phyloP scores from a whole-genome alignment of 1,140 invertebrate species.

The Dendroctonus valens region DNA sequence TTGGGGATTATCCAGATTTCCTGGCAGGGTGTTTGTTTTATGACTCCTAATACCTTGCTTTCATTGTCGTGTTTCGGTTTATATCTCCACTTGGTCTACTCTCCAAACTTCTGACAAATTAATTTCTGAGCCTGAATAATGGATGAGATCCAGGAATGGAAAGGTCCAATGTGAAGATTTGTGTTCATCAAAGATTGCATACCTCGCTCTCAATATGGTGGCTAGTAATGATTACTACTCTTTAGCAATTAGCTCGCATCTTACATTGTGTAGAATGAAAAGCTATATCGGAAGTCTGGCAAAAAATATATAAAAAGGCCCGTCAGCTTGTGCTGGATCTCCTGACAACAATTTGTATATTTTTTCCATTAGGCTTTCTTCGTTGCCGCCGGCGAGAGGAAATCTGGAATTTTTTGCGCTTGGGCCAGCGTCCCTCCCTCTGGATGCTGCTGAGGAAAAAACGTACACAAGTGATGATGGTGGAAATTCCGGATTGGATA shows the following conservation, averaged over 20 bases:
- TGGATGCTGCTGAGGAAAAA: slow-evolving; percentile 23
- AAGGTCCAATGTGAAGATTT: no score
- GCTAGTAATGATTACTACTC: no score
- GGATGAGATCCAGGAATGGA: no score
- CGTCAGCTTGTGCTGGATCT: slow-evolving; percentile 12
- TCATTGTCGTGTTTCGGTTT: slow-evolving; percentile 2
- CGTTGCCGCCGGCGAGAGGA: slow-evolving; percentile 17
- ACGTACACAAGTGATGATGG: slow-evolving; percentile 19
- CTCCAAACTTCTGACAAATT: no score
- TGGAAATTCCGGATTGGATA: slow-evolving; percentile 13
- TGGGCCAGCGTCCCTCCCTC: slow-evolving; percentile 10
- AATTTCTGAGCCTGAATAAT: no score
- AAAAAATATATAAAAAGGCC: background rate
- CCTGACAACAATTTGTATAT: slow-evolving; percentile 32
- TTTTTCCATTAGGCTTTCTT: slow-evolving; percentile 31
- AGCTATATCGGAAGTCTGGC: background rate
- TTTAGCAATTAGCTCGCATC: background rate
- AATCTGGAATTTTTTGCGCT: slow-evolving; percentile 28
- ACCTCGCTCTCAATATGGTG: no score
- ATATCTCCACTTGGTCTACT: background rate
- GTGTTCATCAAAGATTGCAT: no score
- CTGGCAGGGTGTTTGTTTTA: slow-evolving; percentile 41
- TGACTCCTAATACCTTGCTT: slow-evolving; percentile 30
- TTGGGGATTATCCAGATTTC: slow-evolving; percentile 40
- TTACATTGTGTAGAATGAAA: background rate